These are phyloP conservation scores for Lordiphosa collinella DNA, from an alignment of 1,140 invertebrate genomes.

Conservation along the genomic window DNA sequence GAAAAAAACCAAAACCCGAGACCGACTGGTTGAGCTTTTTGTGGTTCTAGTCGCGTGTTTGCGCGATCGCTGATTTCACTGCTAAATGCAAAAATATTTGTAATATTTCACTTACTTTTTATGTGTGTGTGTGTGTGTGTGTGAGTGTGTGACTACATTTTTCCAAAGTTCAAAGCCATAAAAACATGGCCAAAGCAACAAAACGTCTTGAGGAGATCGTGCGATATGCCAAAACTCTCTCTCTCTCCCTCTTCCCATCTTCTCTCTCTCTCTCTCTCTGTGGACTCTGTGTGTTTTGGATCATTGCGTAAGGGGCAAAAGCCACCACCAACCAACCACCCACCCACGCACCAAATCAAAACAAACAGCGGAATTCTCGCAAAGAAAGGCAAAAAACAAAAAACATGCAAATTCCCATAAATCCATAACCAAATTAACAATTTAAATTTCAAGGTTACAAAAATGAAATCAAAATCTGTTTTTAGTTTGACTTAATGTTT, in stretches of 20 bases:
- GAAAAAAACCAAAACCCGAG: slow-evolving; percentile 5
- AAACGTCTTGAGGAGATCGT: slow-evolving; percentile 10
- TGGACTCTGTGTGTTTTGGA: not conserved
- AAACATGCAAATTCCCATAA: slow-evolving; percentile 39
- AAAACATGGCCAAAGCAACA: slow-evolving; percentile 38
- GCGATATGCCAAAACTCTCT: slow-evolving; percentile 3
- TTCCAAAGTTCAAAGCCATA: slow-evolving; percentile 69
- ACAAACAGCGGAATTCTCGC: slow-evolving; percentile 30
- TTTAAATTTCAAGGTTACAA: slow-evolving; percentile 59
- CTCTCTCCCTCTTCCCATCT: not conserved
- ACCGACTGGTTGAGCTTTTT: slow-evolving; percentile 4
- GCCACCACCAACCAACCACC: slow-evolving; percentile 18
- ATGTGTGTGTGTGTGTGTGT: slow-evolving; percentile 7
- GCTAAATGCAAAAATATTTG: slow-evolving; percentile 50
- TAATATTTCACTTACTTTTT: slow-evolving; percentile 12
- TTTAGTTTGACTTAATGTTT: slow-evolving; percentile 42
- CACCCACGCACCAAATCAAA: slow-evolving; percentile 44
- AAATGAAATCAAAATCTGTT: slow-evolving; percentile 63
- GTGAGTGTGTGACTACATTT: slow-evolving; percentile 14
- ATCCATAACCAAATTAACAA: slow-evolving; percentile 41
- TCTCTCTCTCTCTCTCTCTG: not conserved
- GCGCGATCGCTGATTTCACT: slow-evolving; percentile 49
- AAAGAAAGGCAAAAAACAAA: slow-evolving; percentile 13
- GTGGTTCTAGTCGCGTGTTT: slow-evolving; percentile 16
- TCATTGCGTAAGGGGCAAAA: slow-evolving; percentile 19